phyloP scores from a whole-genome alignment of 2,113 vertebrate genomes.

The Lepus americanus region DNA sequence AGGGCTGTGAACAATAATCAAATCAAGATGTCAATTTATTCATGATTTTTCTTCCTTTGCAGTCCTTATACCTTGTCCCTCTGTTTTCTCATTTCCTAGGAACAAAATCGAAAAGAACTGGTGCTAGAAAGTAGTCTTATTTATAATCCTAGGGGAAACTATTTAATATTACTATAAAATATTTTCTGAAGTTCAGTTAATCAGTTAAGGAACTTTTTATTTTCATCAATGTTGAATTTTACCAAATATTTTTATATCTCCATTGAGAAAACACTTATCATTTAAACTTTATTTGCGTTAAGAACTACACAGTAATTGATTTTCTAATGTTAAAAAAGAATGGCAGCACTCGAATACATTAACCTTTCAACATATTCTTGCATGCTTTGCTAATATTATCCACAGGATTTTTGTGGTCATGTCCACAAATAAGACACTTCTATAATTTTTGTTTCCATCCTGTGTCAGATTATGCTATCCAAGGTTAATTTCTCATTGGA shows the following conservation, averaged over 20 bases:
- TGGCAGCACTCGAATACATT: background rate
- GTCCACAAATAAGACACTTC: background rate
- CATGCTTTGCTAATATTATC: background rate
- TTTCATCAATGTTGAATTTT: constrained; percentile 18
- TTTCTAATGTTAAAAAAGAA: constrained; percentile 7
- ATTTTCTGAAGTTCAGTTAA: background rate
- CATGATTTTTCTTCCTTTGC: background rate
- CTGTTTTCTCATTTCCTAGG: background rate
- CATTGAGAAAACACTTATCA: background rate
- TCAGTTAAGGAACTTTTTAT: background rate
- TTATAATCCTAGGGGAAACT: background rate
- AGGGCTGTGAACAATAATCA: too few relatives aligned
- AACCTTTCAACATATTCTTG: background rate
- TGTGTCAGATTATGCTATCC: background rate
- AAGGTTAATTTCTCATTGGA: constrained; percentile 41
- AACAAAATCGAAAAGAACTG: background rate
- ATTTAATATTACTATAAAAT: background rate
- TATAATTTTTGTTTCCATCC: background rate
- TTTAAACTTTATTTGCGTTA: constrained; percentile 31
- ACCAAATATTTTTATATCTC: constrained; percentile 3
- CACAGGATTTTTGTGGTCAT: background rate
- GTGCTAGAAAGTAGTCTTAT: background rate
- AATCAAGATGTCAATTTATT: too few relatives aligned
- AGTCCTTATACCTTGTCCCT: background rate
- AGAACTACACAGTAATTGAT: background rate